Percentiles rank a stretch among this genome's conserved stretches.
Conservation (phyloP, 2,888 invertebrate genomes). For the Cordylochernes scorpioides region DNA sequence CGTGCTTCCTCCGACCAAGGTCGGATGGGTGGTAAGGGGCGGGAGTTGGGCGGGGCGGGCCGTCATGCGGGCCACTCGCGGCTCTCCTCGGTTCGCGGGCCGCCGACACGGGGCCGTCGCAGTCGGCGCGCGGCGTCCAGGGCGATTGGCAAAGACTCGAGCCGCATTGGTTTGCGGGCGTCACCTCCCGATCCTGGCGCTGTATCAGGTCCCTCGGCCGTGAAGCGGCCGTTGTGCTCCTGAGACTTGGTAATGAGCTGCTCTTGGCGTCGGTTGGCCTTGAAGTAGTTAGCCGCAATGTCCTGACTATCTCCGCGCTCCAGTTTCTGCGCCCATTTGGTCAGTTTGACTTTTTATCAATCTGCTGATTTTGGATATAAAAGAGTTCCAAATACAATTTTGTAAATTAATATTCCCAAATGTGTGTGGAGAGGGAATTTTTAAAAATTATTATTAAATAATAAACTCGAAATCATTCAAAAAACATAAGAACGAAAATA, state of each 20-base stretch:
- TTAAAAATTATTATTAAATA: no score
- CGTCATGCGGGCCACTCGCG: slow-evolving; percentile 12
- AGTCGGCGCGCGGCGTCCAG: slow-evolving; percentile 13
- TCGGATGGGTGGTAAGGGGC: slow-evolving; percentile 7
- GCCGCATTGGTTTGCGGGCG: slow-evolving; percentile 23
- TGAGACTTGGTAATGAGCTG: slow-evolving; percentile 32
- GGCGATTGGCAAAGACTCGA: slow-evolving; percentile 25
- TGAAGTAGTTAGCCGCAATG: slow-evolving; percentile 42
- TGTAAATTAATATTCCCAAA: no score
- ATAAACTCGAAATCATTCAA: no score
- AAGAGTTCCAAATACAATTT: no score
- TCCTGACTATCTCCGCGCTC: slow-evolving; percentile 31
- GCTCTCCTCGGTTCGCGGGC: slow-evolving; percentile 4
- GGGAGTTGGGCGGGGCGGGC: slow-evolving; percentile 7
- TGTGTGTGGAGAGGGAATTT: no score
- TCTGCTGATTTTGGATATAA: not conserved
- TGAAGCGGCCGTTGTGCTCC: no score
- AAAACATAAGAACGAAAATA: no score
- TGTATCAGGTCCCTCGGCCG: no score
- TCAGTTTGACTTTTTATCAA: not conserved
- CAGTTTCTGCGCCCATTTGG: slow-evolving; percentile 24
- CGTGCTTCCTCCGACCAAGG: slow-evolving; percentile 10
- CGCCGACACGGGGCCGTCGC: slow-evolving; percentile 12
- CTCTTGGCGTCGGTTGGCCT: slow-evolving; percentile 34
- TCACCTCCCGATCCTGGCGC: no score